Evolutionary conservation across 1,140 invertebrate species (phyloP), one percentile per base, ranked within the genome.

Genomic region (Chelonus insularis): DNA sequence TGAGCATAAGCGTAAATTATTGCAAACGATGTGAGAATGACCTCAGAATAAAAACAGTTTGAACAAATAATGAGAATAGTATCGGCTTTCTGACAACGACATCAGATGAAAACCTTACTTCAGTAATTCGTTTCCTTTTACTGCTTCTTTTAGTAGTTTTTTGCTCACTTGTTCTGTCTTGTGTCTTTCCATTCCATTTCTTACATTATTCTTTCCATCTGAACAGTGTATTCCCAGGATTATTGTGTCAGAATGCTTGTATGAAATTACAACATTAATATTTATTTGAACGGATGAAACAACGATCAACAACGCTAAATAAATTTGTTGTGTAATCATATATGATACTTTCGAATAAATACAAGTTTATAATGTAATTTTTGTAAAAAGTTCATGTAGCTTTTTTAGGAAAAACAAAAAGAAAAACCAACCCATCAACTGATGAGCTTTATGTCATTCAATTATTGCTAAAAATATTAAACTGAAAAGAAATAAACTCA

Each of bases 21-120:
- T 36, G 51, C 39, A 63, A 66, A 66, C 57, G 62, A 66, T 58
- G 68, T 60, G 57, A 57, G 36, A 68, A 68, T 67, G 62, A 55
- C 51, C 41, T 58, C 62, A 60, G 57, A 36, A 23, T 64, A 56
- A 59, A 52, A 57, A 48, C 34, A 60, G 68, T 56, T 41, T 63
- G 64, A 68, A 71, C 66, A 69, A 67, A 72, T 66, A 67, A 68
- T 57, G 63, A 21, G 64, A 59, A 67, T 66, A 68, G 63, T 67
- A 68, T 70, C 63, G 57, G 56, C 45, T 55, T 66, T 54, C 48
- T 60, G 32, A 63, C 45, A 63, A 59, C 23, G 29, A 12, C 18
- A 29, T 29, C 29, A 18, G 41, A 37, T 11, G 55, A 45, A 29
- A 14, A 32, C 9, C 29, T 14, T 37, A 21, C 12, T 34, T 18